Conservation (phyloP, 1,140 invertebrate species). For the Drosophila hydei region DNA sequence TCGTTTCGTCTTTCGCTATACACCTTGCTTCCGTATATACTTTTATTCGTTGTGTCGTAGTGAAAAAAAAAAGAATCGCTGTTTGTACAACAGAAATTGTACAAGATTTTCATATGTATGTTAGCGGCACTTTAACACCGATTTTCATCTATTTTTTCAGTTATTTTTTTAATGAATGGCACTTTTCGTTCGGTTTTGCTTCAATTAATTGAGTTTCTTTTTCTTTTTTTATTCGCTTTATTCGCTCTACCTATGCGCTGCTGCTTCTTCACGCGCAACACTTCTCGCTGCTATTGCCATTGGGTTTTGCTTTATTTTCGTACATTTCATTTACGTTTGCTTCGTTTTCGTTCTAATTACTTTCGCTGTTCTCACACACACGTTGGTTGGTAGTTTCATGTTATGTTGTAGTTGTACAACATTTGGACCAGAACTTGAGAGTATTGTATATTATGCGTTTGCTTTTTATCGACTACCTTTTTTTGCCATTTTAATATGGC, state of each 20-base stretch:
- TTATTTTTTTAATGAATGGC: conserved; percentile 31
- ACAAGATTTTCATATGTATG: conserved; percentile 28
- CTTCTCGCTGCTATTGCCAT: conserved; percentile 40
- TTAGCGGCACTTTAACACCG: conserved; percentile 36
- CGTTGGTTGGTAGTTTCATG: conserved; percentile 27
- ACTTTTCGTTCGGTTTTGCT: conserved; percentile 36
- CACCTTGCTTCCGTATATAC: conserved; percentile 79
- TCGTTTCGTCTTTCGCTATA: conserved; percentile 65
- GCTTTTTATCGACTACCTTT: conserved; percentile 49
- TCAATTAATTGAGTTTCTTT: conserved; percentile 36
- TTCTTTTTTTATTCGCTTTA: conserved; percentile 39
- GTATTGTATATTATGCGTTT: conserved; percentile 40
- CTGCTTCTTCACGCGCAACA: conserved; percentile 50
- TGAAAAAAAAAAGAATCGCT: conserved; percentile 47
- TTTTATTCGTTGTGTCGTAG: conserved; percentile 45
- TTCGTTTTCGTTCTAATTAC: conserved; percentile 65
- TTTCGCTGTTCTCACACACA: conserved; percentile 50
- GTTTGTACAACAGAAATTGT: conserved; percentile 37
- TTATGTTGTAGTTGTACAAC: conserved; percentile 30
- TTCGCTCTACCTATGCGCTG: conserved; percentile 49
- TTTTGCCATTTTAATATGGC: conserved; percentile 61
- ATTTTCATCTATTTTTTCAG: conserved; percentile 17
- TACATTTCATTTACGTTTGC: conserved; percentile 39
- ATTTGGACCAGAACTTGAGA: conserved; percentile 24
- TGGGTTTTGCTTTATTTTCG: conserved; percentile 51